phyloP scores from a whole-genome alignment of 2,797 vertebrate genomes.

The Cuniculus paca region DNA sequence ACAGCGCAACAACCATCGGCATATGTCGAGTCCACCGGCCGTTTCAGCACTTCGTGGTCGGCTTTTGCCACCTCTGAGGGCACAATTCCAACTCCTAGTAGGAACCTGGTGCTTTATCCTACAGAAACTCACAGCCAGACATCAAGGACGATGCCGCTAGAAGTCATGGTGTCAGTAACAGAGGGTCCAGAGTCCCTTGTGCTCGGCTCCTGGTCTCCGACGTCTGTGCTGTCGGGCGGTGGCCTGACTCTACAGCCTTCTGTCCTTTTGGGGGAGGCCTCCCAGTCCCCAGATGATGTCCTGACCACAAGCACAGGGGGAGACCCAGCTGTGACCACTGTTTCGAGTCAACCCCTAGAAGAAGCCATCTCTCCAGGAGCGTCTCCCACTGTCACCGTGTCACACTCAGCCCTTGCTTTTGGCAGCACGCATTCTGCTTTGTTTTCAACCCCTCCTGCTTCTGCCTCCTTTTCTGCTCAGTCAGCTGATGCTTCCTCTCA shows the following conservation, averaged over 20 bases:
- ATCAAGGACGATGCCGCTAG: conserved; percentile 74
- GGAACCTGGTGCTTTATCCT: conserved; percentile 79
- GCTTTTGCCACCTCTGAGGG: conserved; percentile 73
- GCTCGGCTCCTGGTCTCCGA: neutral
- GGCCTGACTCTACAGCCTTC: neutral
- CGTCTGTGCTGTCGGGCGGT: neutral
- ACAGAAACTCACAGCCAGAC: conserved; percentile 74
- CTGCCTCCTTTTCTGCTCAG: neutral
- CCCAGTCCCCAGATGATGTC: neutral
- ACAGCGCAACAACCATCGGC: conserved; percentile 12
- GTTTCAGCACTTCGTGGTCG: neutral
- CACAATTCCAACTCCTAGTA: conserved; percentile 72
- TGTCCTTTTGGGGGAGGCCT: conserved; percentile 47
- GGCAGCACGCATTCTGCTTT: neutral
- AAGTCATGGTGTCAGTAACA: rapidly evolving
- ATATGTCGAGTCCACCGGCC: rapidly evolving
- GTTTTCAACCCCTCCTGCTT: conserved; percentile 64
- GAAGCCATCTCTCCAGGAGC: conserved; percentile 56
- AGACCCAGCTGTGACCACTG: neutral
- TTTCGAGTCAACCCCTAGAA: conserved; percentile 24
- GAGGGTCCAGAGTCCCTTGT: conserved; percentile 59
- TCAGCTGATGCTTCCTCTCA: conserved; percentile 35
- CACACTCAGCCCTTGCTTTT: neutral
- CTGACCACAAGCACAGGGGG: neutral
- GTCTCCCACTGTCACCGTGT: neutral